Evolutionary conservation across 2,797 vertebrate species (phyloP).

Genomic region (Lacerta viridis): DNA sequence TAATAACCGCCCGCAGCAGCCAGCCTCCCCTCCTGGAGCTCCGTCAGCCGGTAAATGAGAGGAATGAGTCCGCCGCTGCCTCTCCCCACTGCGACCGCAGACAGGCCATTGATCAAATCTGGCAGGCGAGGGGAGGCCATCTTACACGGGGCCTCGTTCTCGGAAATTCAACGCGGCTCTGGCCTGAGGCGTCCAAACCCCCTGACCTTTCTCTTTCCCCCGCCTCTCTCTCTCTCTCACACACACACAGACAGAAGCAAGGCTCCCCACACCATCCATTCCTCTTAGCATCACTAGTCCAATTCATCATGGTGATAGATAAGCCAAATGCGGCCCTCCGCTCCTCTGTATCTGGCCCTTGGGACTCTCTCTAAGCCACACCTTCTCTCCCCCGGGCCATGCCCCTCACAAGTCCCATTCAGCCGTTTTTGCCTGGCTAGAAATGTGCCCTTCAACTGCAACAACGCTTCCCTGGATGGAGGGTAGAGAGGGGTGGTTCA

Average conservation of each 20-base stretch:
- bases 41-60: conserved; percentile 65
- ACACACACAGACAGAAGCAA: neutral
- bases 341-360: too few relatives aligned
- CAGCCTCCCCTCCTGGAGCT: conserved; percentile 39
- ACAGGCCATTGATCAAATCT: conserved; percentile 51
- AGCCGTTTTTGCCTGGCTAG: too few relatives aligned
- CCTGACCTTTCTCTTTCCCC: neutral
- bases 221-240: neutral
- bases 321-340: too few relatives aligned
- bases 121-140: conserved; percentile 36
- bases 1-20: conserved; percentile 61
- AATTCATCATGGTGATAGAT: neutral
- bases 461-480: too few relatives aligned
- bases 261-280: neutral
- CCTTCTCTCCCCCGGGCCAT: too few relatives aligned
- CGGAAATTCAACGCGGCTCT: neutral
- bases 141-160: neutral
- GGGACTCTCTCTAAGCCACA: too few relatives aligned
- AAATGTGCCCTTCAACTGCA: too few relatives aligned
- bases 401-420: too few relatives aligned
- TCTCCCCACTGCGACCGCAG: conserved; percentile 14
- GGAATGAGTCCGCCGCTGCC: conserved; percentile 14
- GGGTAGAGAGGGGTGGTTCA: too few relatives aligned
- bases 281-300: neutral
- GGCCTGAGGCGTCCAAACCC: neutral